Evolutionary conservation across 2,113 vertebrate species (phyloP).

Genomic region (Clupea harengus): DNA sequence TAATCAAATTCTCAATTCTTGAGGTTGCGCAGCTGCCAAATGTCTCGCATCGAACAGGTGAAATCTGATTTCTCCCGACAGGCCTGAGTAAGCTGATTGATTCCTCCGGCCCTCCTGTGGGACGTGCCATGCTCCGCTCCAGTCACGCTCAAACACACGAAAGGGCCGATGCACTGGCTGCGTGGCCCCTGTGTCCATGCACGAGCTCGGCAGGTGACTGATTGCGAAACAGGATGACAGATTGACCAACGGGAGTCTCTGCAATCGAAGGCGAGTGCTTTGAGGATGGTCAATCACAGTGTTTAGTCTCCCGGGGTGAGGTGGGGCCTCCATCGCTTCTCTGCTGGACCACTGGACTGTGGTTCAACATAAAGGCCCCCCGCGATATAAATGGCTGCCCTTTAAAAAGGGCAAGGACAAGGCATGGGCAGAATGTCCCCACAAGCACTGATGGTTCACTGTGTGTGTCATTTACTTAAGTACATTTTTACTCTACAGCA

Average conservation of each 20-base stretch:
- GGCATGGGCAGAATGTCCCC: too few species aligned
- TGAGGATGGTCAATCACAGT: slow-evolving; percentile 44
- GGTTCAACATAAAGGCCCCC: too few species aligned
- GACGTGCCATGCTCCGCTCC: background rate
- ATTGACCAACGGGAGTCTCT: slow-evolving; percentile 41
- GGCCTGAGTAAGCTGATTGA: slow-evolving; percentile 38
- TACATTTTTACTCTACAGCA: too few species aligned
- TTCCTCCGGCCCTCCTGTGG: slow-evolving; percentile 19
- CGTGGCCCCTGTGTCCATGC: slow-evolving; percentile 21
- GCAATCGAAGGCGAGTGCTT: slow-evolving; percentile 40
- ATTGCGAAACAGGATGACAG: slow-evolving; percentile 32
- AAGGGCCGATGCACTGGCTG: slow-evolving; percentile 25
- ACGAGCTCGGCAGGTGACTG: slow-evolving; percentile 36
- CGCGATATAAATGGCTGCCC: too few species aligned
- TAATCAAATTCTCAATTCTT: background rate
- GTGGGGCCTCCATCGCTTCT: slow-evolving; percentile 31
- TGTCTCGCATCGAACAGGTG: slow-evolving; percentile 35
- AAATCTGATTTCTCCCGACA: slow-evolving; percentile 46
- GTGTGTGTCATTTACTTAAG: background rate
- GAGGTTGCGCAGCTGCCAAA: background rate
- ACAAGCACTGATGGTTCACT: background rate
- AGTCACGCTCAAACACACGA: background rate
- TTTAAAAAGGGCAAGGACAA: too few species aligned
- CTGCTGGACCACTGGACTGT: background rate
- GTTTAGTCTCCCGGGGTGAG: slow-evolving; percentile 32